Evolutionary conservation across 1,140 invertebrate genomes (phyloP).

Genomic region (Aleiodes sp.): DNA sequence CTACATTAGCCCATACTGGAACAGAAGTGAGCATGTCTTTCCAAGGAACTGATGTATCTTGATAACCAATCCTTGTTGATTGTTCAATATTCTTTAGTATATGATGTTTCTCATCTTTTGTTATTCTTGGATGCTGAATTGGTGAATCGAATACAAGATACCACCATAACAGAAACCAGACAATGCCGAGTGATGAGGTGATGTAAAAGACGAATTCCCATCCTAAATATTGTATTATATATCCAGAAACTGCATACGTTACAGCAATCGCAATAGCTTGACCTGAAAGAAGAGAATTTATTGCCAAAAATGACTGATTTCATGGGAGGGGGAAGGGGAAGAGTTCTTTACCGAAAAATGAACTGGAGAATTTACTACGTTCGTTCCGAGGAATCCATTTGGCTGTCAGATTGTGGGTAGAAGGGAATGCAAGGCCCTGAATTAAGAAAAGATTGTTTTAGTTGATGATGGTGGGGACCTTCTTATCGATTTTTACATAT

Average conservation of each 20-base stretch:
- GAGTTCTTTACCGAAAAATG: constrained; percentile 77
- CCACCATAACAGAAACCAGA: constrained; percentile 74
- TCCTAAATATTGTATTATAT: constrained; percentile 71
- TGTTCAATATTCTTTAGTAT: constrained; percentile 68
- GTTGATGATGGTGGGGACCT: too few species aligned
- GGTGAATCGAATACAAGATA: constrained; percentile 73
- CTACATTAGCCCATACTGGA: constrained; percentile 79
- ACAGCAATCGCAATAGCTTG: constrained; percentile 76
- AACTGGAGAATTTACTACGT: constrained; percentile 77
- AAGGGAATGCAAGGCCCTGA: constrained; percentile 84
- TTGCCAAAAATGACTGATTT: too few species aligned
- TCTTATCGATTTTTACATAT: too few species aligned
- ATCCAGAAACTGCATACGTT: constrained; percentile 76
- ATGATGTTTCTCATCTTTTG: constrained; percentile 70
- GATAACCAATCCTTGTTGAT: constrained; percentile 56
- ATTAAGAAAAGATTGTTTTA: constrained; percentile 45
- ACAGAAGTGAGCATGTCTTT: constrained; percentile 73
- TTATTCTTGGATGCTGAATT: constrained; percentile 75
- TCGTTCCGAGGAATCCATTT: constrained; percentile 86
- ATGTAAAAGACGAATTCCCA: constrained; percentile 83
- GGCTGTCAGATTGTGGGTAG: constrained; percentile 83
- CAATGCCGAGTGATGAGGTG: constrained; percentile 71
- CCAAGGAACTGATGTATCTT: constrained; percentile 74
- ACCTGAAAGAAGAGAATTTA: constrained; percentile 60
- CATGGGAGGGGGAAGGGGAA: too few species aligned